A percentile compares a stretch with the other conserved stretches of the same genome.
Evolutionary conservation across 1,140 invertebrate genomes (phyloP).

Genomic region (Cotesia chilonis): DNA sequence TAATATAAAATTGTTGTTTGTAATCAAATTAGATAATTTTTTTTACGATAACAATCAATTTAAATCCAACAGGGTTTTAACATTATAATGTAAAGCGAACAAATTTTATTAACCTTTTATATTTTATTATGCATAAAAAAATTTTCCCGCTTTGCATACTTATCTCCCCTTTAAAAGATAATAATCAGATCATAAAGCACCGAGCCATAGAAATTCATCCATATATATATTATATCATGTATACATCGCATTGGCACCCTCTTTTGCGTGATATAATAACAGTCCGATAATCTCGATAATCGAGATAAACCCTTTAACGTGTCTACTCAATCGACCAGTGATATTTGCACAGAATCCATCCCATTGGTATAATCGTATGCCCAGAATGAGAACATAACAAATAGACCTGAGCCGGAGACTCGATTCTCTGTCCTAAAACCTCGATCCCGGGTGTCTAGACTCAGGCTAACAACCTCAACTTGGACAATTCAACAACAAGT

Average conservation of each 20-base stretch:
- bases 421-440: too few species aligned
- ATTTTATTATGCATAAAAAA: background rate
- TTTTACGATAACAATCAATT: too few species aligned
- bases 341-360: constrained; percentile 33
- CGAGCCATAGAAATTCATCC: constrained; percentile 1
- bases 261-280: constrained; percentile 28
- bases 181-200: background rate
- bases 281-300: constrained; percentile 24
- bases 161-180: constrained; percentile 7
- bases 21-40: too few species aligned
- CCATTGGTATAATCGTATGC: constrained; percentile 27
- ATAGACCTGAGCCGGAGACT: background rate
- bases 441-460: too few species aligned
- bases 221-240: background rate
- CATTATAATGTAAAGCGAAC: too few species aligned
- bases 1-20: too few species aligned
- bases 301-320: constrained; percentile 34
- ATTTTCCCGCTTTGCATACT: background rate
- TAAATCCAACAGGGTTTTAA: too few species aligned
- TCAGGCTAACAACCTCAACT: background rate
- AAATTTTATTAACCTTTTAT: too few species aligned
- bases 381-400: constrained; percentile 1
- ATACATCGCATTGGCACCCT: constrained; percentile 22
- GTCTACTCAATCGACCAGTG: background rate
- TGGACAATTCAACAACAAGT: constrained; percentile 2